phyloP scores from a whole-genome alignment of 2,888 invertebrate species.

The Leptinotarsa rubiginosa region DNA sequence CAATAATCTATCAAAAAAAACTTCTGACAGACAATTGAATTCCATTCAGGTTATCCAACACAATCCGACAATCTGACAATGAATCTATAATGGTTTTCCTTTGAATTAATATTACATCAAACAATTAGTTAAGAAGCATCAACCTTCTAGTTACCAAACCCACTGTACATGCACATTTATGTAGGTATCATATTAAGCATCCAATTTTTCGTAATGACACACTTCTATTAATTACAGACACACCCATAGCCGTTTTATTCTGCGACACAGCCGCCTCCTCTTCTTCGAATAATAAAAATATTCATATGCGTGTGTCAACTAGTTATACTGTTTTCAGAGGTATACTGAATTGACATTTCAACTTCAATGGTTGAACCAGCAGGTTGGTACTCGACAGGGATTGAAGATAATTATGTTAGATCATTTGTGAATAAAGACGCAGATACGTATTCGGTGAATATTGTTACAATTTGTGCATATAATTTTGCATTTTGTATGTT shows the following conservation, averaged over 20 bases:
- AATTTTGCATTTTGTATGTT: no score
- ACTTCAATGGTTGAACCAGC: no score
- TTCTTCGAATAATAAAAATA: conserved; percentile 36
- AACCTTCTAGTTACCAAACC: conserved; percentile 9
- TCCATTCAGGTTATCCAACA: background rate
- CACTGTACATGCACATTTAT: conserved; percentile 11
- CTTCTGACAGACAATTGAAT: background rate
- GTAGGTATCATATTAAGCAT: conserved; percentile 31
- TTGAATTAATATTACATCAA: background rate
- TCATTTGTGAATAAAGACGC: no score
- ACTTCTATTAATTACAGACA: conserved; percentile 39
- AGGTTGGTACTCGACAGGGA: no score
- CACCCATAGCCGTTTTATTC: conserved; percentile 35
- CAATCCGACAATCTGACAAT: background rate
- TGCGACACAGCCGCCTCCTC: conserved; percentile 21
- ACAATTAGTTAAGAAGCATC: conserved; percentile 3
- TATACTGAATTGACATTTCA: background rate
- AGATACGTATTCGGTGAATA: no score
- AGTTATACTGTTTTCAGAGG: background rate
- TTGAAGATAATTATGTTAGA: no score
- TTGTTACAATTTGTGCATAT: no score
- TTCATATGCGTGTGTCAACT: conserved; percentile 23
- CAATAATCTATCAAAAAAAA: background rate
- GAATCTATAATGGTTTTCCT: background rate
- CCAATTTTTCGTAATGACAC: conserved; percentile 41